Evolutionary conservation across 2,888 invertebrate genomes (phyloP), one percentile per base, ranked within the genome.

Genomic region (Eumacrocentrus americanus): DNA sequence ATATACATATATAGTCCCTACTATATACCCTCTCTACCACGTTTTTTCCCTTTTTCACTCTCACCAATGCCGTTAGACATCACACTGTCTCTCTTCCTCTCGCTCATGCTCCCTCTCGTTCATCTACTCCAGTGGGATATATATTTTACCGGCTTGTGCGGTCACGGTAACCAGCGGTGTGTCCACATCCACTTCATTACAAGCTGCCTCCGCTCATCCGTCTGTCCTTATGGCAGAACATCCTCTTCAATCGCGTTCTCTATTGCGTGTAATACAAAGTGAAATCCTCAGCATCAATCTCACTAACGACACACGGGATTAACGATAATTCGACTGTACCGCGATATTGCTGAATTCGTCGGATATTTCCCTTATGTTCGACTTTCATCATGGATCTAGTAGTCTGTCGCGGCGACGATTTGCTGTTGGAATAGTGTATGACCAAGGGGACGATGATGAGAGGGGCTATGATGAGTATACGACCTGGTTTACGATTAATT

Each of bases 231-330:
- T 18, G 6, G 16, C 25, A 50, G 42, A 34, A 55, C 22, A 47
- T 60, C 34, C 40, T 55, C 16, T 20, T 23, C 34, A 5, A 46
- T 11, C 14, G 22, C 29, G 3, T 14, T 25, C 23, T 35, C 14
- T 18, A 55, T 14, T 9, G 37, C 11, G 50, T 29, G 51, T 38
- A 25, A 29, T 70, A 73, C 71, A 73, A 77, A 78, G 75, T 78
- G 75, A 75, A 79, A 78, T 76, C 74, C 73, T 66, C 23, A 70
- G 65, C 76, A 79, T 78, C 78, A 77, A 79, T 78, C 77, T 78
- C 74, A 69, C 74, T 76, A 78, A 79, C 75, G 74, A 78, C 72
- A 20, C 12, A 66, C 62, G 57, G 75, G 77, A 78, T 78, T 77
- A 79, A 72, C 74, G 73, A 75, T 78, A 78, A 78, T 79, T 79